Percentiles rank a stretch among this genome's conserved stretches.
These are phyloP conservation scores for Luperina nickerlii DNA, from an alignment of 2,888 invertebrate genomes.

Conservation along the genomic window DNA sequence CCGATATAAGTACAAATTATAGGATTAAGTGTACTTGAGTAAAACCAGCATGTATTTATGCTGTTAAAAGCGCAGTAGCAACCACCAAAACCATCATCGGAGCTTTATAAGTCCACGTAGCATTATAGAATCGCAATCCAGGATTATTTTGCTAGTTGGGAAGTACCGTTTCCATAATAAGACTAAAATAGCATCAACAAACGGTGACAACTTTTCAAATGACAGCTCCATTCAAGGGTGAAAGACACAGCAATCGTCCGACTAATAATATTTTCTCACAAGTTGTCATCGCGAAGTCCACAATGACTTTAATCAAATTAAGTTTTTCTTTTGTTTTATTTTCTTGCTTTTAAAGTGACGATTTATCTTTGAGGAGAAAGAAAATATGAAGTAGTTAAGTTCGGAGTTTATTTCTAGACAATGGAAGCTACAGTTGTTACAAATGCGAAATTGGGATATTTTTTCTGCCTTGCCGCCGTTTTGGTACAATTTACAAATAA, in stretches of 20 bases:
- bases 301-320: constrained; percentile 41
- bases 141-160: too few species aligned
- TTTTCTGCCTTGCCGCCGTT: neutral
- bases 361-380: constrained; percentile 1
- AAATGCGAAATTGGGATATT: neutral
- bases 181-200: constrained; percentile 22
- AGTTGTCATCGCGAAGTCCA: constrained; percentile 33
- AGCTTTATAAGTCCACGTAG: too few species aligned
- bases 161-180: neutral
- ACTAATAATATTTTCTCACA: constrained; percentile 40
- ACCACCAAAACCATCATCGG: too few species aligned
- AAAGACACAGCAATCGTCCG: constrained; percentile 26
- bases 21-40: too few species aligned
- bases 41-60: too few species aligned
- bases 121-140: too few species aligned
- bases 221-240: constrained; percentile 20
- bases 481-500: constrained; percentile 4
- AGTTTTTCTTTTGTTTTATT: constrained; percentile 30
- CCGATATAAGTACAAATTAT: too few species aligned
- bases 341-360: constrained; percentile 22
- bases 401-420: constrained; percentile 10
- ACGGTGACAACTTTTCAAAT: constrained; percentile 22
- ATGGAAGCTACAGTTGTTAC: neutral
- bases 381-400: neutral
- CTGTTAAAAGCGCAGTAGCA: too few species aligned